Evolutionary conservation across 30 jellyfish, hydroid and myxozoan species (phyloP).

Genomic region (Cassiopea xamachana): DNA sequence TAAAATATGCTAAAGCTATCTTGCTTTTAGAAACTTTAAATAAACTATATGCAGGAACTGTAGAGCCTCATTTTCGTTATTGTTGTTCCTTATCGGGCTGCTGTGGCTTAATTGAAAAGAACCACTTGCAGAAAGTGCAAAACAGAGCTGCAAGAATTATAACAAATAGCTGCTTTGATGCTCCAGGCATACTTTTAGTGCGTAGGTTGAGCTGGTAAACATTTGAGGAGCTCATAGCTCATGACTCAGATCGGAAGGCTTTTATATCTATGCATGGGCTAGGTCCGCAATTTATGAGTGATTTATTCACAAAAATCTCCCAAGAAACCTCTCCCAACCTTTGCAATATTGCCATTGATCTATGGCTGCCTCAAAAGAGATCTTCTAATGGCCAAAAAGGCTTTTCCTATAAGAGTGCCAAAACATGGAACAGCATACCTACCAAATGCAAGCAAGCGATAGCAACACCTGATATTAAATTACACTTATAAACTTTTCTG

Average conservation of each 20-base stretch:
- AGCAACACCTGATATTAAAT: not conserved
- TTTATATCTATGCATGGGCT: slow-evolving; percentile 30
- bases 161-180: slow-evolving; percentile 26
- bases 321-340: not conserved
- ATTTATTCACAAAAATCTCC: slow-evolving; percentile 12
- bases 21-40: slow-evolving; percentile 5
- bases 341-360: slow-evolving; percentile 11
- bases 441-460: slow-evolving; percentile 16
- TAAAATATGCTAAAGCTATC: slow-evolving; percentile 1
- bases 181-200: slow-evolving; percentile 16
- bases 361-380: slow-evolving; percentile 13
- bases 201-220: slow-evolving; percentile 27
- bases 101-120: slow-evolving; percentile 19
- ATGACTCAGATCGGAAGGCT: not conserved
- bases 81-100: slow-evolving; percentile 51
- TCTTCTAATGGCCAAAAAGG: slow-evolving; percentile 9
- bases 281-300: slow-evolving; percentile 3
- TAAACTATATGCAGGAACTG: slow-evolving; percentile 22
- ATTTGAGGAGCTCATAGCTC: slow-evolving; percentile 3
- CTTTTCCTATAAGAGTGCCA: slow-evolving; percentile 19
- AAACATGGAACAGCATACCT: slow-evolving; percentile 20
- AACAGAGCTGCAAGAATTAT: not conserved
- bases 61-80: slow-evolving; percentile 53
- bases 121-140: slow-evolving; percentile 32
- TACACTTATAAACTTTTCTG: not conserved